These are phyloP conservation scores for Eucera pruinosa DNA, from an alignment of 2,888 invertebrate genomes.

Conservation along the genomic window DNA sequence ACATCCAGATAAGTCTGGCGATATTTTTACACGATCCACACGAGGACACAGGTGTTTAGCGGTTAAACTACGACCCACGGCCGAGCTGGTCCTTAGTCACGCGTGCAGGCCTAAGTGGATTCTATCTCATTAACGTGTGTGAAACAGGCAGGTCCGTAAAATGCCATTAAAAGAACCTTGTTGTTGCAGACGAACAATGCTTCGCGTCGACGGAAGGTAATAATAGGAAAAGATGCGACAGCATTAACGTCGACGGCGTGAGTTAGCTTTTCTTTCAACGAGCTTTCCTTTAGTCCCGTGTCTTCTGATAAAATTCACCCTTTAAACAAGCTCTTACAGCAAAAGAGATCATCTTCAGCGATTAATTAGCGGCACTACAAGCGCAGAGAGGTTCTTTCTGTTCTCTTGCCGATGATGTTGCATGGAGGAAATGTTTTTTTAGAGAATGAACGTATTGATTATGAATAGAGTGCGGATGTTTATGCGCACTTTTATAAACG, in stretches of 20 bases:
- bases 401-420: background rate
- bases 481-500: no score
- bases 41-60: slow-evolving; percentile 63
- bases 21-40: slow-evolving; percentile 27
- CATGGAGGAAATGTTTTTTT: background rate
- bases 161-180: slow-evolving; percentile 40
- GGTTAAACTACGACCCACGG: slow-evolving; percentile 64
- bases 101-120: slow-evolving; percentile 79
- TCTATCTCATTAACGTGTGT: slow-evolving; percentile 78
- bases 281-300: background rate
- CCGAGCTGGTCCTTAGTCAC: slow-evolving; percentile 76
- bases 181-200: slow-evolving; percentile 31
- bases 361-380: slow-evolving; percentile 20
- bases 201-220: slow-evolving; percentile 65
- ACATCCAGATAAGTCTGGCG: slow-evolving; percentile 23
- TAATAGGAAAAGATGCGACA: slow-evolving; percentile 61
- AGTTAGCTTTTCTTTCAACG: background rate
- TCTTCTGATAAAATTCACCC: slow-evolving; percentile 20
- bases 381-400: background rate
- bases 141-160: slow-evolving; percentile 48
- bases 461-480: background rate
- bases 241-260: slow-evolving; percentile 20
- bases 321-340: background rate
- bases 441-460: background rate
- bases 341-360: slow-evolving; percentile 2